Conservation (phyloP, 2,113 vertebrate genomes). For the Tenrec ecaudatus region DNA sequence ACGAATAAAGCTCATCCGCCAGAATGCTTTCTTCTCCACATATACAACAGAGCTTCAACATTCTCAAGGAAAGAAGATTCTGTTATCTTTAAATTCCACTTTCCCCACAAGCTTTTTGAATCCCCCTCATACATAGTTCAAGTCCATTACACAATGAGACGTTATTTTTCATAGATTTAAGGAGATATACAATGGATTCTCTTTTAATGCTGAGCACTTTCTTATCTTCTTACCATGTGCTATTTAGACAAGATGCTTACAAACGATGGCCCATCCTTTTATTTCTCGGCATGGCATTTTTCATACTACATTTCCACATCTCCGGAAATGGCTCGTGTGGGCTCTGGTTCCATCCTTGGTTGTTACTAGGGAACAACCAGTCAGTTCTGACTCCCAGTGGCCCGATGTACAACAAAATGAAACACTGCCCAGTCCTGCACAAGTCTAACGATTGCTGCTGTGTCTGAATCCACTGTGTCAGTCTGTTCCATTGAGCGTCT, state of each 20-base stretch:
- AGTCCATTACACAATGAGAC: neutral
- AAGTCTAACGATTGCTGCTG: too few species aligned
- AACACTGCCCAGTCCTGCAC: too few species aligned
- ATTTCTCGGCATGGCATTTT: neutral
- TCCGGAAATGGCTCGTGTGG: neutral
- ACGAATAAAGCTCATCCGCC: slow-evolving; percentile 13
- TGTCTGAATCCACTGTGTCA: too few species aligned
- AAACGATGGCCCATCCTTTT: neutral
- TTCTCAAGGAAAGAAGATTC: too few species aligned
- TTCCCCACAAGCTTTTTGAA: neutral
- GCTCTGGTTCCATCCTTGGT: too few species aligned
- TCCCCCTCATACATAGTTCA: too few species aligned
- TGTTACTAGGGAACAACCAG: too few species aligned
- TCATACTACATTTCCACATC: neutral
- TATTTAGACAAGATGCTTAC: neutral
- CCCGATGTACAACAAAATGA: too few species aligned
- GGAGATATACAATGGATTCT: neutral
- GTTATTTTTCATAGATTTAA: neutral
- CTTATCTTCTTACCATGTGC: neutral
- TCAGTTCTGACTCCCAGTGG: too few species aligned
- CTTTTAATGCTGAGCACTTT: neutral
- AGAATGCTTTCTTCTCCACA: slow-evolving; percentile 15
- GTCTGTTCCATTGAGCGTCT: too few species aligned
- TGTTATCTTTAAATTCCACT: too few species aligned
- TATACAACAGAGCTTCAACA: neutral